Evolutionary conservation across 1,140 invertebrate species (phyloP), one percentile per base, ranked within the genome.

Genomic region (Habropoda laboriosa): DNA sequence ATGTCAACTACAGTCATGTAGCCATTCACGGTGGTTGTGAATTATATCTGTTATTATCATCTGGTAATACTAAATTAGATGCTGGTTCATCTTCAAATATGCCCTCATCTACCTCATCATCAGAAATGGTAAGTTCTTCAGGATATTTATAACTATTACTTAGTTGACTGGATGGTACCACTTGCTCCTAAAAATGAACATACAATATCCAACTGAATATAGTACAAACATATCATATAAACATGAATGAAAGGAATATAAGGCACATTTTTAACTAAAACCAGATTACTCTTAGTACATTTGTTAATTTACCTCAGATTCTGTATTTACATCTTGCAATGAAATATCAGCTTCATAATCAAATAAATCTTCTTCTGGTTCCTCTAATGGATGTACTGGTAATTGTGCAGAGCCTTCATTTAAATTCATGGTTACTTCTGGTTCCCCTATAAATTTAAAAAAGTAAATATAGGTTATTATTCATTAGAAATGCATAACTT

Each of bases 81-180:
- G 16, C 32, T 47, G 42, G 42, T 57, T 81, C 80, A 24, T 68
- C 66, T 72, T 81, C 80, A n/a, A 79, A 79, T 68, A 79, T 79
- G 27, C 76, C 80, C 21, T 81, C 75, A 21, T 81, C 80, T 58
- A 80, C 32, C 24, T 81, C 76, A 38, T 67, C 45, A 5, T 79
- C 76, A 16, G 64, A 74, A 60, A 61, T 73, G 32, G 42, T 68
- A 27, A 76, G 51, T n/a, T 77, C 80, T 1, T 81, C 76, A 0
- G 42, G 45, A 49, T 80, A 76, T 61, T 80, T 80, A 60, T 79
- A 53, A 57, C 58, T 66, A 63, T 63, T 63, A 66, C 60, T 79
- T 38, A 71, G 27, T 30, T 81, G 80, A 64, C 75, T 81, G 21
- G 75, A 81, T 47, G 80, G 80, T 45, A 81, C 80, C 6, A 81